These are phyloP conservation scores for Caenorhabditis panamensis DNA, from an alignment of 2,888 invertebrate species.

Conservation along the genomic window DNA sequence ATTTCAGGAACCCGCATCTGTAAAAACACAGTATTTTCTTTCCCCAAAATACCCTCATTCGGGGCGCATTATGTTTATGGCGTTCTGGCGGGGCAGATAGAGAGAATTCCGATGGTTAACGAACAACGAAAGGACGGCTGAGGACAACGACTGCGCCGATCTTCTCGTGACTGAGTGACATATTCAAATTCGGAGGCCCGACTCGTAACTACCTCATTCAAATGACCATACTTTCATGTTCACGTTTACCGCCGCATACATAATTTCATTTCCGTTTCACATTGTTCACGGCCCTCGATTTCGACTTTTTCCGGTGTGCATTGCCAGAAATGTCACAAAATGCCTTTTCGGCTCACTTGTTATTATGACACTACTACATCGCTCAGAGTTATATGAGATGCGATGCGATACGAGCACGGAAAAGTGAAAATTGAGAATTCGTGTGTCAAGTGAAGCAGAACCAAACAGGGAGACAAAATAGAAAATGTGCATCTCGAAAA, in stretches of 20 bases:
- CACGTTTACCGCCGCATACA: constrained; percentile 51
- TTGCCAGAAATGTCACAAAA: constrained; percentile 36
- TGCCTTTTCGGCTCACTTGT: constrained; percentile 39
- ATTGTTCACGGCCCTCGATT: constrained; percentile 37
- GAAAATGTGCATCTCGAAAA: constrained; percentile 18
- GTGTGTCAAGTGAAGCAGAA: constrained; percentile 44
- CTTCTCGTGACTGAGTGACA: constrained; percentile 49
- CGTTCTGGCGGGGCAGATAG: background rate
- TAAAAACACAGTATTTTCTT: constrained; percentile 28
- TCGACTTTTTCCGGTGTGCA: constrained; percentile 55
- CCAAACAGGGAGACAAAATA: background rate
- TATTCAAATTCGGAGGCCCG: constrained; percentile 38
- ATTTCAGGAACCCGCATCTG: constrained; percentile 68
- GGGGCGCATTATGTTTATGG: background rate
- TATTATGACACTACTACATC: constrained; percentile 22
- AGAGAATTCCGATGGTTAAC: background rate
- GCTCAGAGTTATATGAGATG: constrained; percentile 15
- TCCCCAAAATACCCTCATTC: background rate
- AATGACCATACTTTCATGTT: constrained; percentile 48
- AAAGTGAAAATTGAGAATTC: constrained; percentile 47
- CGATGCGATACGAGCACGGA: constrained; percentile 48
- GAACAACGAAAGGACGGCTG: constrained; percentile 14
- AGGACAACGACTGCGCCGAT: background rate
- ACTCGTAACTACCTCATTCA: constrained; percentile 43
- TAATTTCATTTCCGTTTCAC: constrained; percentile 62